phyloP scores from a whole-genome alignment of 2,113 vertebrate genomes.

The Silurus meridionalis region DNA sequence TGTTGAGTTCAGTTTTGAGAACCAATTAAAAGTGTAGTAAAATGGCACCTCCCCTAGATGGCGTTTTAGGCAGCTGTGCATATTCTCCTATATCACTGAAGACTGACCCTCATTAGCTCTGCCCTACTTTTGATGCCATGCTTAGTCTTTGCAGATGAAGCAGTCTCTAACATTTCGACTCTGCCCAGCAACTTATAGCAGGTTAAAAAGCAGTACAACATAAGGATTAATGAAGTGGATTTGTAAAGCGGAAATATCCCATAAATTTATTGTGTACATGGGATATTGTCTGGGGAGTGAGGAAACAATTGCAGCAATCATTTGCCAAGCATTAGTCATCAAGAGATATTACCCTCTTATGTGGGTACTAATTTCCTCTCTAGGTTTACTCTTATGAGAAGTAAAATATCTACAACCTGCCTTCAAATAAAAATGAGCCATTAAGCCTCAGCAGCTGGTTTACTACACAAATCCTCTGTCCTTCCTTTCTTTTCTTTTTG shows the following conservation, averaged over 20 bases:
- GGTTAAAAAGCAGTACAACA: neutral
- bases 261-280: neutral
- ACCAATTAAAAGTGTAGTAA: neutral
- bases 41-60: neutral
- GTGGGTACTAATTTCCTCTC: slow-evolving; percentile 16
- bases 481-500: neutral
- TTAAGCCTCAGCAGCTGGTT: slow-evolving; percentile 20
- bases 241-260: slow-evolving; percentile 10
- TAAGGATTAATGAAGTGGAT: neutral
- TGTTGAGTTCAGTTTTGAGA: neutral
- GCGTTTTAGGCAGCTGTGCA: neutral
- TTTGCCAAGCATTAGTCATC: slow-evolving; percentile 1
- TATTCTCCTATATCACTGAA: neutral
- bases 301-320: neutral
- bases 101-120: slow-evolving; percentile 30
- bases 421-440: slow-evolving; percentile 3
- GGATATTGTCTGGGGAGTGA: neutral
- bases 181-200: neutral
- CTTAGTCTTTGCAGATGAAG: slow-evolving; percentile 16
- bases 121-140: slow-evolving; percentile 36
- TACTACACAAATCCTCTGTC: neutral
- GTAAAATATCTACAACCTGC: neutral
- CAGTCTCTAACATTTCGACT: neutral
- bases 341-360: neutral
- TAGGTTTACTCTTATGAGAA: neutral